phyloP scores from a whole-genome alignment of 2,113 vertebrate genomes.

The Coryphaenoides rupestris region DNA sequence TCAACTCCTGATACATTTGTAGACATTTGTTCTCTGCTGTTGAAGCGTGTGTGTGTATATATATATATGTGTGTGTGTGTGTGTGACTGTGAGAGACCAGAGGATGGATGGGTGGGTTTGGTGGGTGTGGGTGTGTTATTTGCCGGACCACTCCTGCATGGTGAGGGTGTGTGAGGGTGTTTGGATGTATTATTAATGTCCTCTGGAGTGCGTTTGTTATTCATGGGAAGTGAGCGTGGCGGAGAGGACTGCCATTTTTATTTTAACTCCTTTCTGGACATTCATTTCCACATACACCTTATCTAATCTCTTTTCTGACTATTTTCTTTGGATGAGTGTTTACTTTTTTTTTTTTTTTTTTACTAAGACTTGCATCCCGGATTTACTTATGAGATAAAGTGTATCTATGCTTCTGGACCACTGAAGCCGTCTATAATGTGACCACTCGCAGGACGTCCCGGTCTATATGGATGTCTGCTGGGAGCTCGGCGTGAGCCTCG shows the following conservation, averaged over 20 bases:
- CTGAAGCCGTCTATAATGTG: background rate
- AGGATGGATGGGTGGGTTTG: background rate
- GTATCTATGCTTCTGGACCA: too few species aligned
- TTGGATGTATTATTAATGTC: conserved; percentile 43
- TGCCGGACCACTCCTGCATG: background rate
- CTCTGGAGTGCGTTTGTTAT: conserved; percentile 29
- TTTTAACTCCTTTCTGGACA: too few species aligned
- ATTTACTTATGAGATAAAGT: too few species aligned
- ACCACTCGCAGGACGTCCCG: too few species aligned
- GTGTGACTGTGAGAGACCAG: background rate
- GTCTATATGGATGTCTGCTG: too few species aligned
- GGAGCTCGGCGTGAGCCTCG: too few species aligned
- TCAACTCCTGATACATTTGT: background rate
- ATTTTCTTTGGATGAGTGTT: too few species aligned
- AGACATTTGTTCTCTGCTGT: background rate
- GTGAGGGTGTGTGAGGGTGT: conserved; percentile 2
- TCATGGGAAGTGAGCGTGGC: conserved; percentile 39
- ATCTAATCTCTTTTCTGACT: too few species aligned
- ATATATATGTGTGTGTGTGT: background rate
- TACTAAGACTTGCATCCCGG: too few species aligned
- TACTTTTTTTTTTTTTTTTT: too few species aligned
- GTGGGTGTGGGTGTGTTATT: background rate
- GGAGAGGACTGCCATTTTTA: too few species aligned
- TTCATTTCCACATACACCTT: too few species aligned
- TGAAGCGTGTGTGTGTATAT: background rate